phyloP scores from a whole-genome alignment of 2,113 vertebrate genomes.

The Bombycilla garrulus region DNA sequence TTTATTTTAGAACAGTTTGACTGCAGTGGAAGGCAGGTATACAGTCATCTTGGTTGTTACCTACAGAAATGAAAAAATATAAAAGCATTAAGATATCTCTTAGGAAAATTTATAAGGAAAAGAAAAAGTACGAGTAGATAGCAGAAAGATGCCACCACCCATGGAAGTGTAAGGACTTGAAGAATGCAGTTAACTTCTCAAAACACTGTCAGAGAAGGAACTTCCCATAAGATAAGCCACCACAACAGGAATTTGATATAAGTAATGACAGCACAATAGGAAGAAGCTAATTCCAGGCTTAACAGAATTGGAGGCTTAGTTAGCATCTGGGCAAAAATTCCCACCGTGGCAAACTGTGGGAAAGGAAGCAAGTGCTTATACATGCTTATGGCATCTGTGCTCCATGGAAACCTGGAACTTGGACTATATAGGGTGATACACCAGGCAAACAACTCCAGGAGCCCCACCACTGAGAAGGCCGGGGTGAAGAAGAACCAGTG shows the following conservation, averaged over 20 bases:
- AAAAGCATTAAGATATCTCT: fast-evolving
- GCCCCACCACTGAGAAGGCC: neutral
- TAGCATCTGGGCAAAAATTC: neutral
- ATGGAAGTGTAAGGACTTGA: neutral
- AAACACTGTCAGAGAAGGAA: neutral
- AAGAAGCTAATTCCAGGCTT: neutral
- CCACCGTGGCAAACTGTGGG: neutral
- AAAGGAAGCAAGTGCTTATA: neutral
- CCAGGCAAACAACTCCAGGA: neutral
- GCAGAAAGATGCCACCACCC: neutral
- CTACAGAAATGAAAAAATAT: neutral
- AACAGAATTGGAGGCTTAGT: neutral
- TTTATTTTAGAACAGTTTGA: neutral
- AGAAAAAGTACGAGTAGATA: neutral
- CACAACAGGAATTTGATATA: neutral
- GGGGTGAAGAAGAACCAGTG: neutral
- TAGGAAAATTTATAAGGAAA: neutral
- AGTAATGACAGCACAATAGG: neutral
- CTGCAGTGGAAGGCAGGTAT: neutral
- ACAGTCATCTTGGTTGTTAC: neutral
- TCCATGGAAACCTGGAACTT: neutral
- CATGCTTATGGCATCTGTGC: neutral
- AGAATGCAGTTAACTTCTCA: neutral
- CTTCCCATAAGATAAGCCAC: neutral
- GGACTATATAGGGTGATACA: neutral